Conservation (phyloP, 2,113 vertebrate genomes). For the Oceanodroma tethys region DNA sequence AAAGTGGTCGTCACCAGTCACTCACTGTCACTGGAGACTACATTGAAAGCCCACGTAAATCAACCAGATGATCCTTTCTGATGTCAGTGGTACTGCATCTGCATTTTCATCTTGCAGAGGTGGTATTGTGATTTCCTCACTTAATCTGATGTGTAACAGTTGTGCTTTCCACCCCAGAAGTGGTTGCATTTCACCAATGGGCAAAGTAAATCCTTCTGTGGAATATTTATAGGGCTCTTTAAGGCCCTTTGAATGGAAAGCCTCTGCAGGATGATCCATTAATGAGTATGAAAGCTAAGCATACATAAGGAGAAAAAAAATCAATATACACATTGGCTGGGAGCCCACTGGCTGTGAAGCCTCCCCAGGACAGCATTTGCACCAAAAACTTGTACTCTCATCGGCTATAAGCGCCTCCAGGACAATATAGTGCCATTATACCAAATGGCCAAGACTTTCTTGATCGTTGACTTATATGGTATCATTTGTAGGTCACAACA, state of each 20-base stretch:
- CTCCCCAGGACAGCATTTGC: background rate
- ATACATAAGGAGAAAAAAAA: background rate
- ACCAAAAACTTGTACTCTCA: background rate
- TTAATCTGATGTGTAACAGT: background rate
- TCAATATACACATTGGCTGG: background rate
- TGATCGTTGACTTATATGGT: background rate
- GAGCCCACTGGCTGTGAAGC: background rate
- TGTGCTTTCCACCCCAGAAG: background rate
- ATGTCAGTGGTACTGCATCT: background rate
- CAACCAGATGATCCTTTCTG: background rate
- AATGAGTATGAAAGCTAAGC: background rate
- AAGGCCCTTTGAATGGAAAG: background rate
- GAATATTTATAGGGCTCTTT: background rate
- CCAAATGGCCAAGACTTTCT: background rate
- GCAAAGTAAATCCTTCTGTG: background rate
- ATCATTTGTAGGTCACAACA: background rate
- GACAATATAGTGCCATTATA: background rate
- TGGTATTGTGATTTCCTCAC: background rate
- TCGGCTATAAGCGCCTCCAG: background rate
- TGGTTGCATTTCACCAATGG: background rate
- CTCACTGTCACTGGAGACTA: background rate
- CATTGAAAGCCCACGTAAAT: background rate
- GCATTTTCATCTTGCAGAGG: background rate
- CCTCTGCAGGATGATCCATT: background rate
- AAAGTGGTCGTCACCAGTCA: background rate